Percentiles rank a stretch among this genome's conserved stretches.
Conservation (phyloP, 1,140 invertebrate genomes). For the Drosophila lacertosa region DNA sequence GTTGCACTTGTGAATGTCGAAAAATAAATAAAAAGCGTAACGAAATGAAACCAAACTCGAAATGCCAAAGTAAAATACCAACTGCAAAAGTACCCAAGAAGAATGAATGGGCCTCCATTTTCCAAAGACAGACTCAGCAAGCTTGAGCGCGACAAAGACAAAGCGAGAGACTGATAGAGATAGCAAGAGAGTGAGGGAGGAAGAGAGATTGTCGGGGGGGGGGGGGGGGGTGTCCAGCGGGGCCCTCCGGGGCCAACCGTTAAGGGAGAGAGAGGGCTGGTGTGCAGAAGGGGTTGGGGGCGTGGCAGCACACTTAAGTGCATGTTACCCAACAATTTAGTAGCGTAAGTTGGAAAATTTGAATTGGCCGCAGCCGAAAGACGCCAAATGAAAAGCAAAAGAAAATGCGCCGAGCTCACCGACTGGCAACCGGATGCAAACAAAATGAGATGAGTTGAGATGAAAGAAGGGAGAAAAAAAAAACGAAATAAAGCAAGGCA, state of each 20-base stretch:
- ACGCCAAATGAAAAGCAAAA: conserved; percentile 27
- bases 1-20: conserved; percentile 64
- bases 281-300: background rate
- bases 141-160: background rate
- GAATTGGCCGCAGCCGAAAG: conserved; percentile 56
- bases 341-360: conserved; percentile 77
- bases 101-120: conserved; percentile 46
- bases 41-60: conserved; percentile 61
- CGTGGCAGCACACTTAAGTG: conserved; percentile 65
- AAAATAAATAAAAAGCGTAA: conserved; percentile 52
- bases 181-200: background rate
- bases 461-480: background rate
- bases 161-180: background rate
- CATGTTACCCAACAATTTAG: conserved; percentile 81
- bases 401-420: background rate
- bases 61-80: conserved; percentile 73
- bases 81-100: conserved; percentile 65
- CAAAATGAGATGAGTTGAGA: conserved; percentile 11
- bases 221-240: background rate
- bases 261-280: background rate
- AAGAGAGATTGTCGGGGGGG: conserved; percentile 64
- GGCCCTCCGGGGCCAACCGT: too few species aligned
- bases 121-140: background rate
- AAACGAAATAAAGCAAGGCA: too few species aligned
- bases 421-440: background rate